Percentiles rank a stretch among this genome's conserved stretches.
Evolutionary conservation across 2,113 vertebrate genomes (phyloP).

Genomic region (Aspiorhynchus laticeps): DNA sequence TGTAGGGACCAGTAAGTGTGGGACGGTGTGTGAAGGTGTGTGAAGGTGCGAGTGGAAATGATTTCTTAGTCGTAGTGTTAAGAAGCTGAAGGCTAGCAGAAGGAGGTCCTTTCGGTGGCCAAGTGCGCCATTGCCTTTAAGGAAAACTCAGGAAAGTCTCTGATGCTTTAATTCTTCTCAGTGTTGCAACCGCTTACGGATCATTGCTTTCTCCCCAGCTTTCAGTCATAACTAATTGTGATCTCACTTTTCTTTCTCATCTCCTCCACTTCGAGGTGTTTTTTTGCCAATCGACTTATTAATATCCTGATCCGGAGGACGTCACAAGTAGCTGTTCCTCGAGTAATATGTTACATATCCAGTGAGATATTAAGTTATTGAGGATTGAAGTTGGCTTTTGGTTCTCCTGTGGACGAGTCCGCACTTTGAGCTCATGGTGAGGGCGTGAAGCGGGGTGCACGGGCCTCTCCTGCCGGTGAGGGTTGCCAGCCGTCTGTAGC

Average conservation of each 20-base stretch:
- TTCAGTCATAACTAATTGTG: neutral
- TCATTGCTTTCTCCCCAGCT: neutral
- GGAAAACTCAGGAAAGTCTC: constrained; percentile 48
- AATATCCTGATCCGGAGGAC: neutral
- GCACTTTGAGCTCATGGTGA: constrained; percentile 6
- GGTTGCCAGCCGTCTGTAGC: constrained; percentile 43
- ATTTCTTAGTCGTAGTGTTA: constrained; percentile 34
- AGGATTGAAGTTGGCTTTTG: constrained; percentile 38
- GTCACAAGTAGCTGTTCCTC: constrained; percentile 35
- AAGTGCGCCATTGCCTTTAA: constrained; percentile 15
- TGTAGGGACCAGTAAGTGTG: constrained; percentile 62
- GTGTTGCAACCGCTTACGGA: constrained; percentile 43
- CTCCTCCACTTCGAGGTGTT: constrained; percentile 6
- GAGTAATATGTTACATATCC: constrained; percentile 41
- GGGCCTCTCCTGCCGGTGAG: constrained; percentile 40
- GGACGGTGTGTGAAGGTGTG: constrained; percentile 60
- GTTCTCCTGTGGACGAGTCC: neutral
- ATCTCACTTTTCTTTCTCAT: neutral
- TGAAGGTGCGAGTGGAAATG: constrained; percentile 57
- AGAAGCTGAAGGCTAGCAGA: constrained; percentile 10
- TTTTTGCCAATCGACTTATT: constrained; percentile 47
- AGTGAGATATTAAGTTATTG: constrained; percentile 50
- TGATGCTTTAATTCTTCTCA: constrained; percentile 14
- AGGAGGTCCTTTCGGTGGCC: constrained; percentile 8
- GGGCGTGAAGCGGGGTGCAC: constrained; percentile 50